A percentile compares a stretch with the other conserved stretches of the same genome.
Conservation (phyloP, 2,888 invertebrate species). For the Xanthorhoe spadicearia region DNA sequence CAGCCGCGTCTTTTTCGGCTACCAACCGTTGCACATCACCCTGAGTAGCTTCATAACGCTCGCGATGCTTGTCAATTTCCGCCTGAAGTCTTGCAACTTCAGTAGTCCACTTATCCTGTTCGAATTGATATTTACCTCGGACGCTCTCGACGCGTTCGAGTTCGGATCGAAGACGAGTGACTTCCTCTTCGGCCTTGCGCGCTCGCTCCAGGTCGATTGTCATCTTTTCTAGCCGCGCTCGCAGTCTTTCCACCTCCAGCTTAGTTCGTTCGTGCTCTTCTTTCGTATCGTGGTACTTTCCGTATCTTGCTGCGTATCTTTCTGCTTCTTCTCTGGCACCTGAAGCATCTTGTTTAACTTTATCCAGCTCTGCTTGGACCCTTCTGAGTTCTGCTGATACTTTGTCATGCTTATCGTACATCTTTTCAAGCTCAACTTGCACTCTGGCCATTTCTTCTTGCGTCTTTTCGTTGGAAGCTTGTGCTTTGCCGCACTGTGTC, state of each 20-base stretch:
- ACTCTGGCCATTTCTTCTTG: constrained; percentile 95
- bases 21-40: constrained; percentile 89
- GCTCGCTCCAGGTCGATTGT: constrained; percentile 91
- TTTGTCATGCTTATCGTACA: constrained; percentile 95
- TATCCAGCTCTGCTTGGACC: constrained; percentile 90
- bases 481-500: constrained; percentile 93
- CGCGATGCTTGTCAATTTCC: constrained; percentile 90
- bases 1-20: constrained; percentile 87
- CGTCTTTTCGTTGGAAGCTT: constrained; percentile 93
- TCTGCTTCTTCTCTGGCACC: constrained; percentile 92
- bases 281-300: constrained; percentile 90
- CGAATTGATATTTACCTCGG: constrained; percentile 85
- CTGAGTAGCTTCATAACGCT: constrained; percentile 90
- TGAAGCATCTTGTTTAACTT: constrained; percentile 88
- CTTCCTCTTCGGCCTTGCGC: constrained; percentile 88
- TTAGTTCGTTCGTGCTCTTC: constrained; percentile 92
- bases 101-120: constrained; percentile 82
- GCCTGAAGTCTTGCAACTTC: constrained; percentile 91
- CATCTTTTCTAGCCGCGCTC: constrained; percentile 92
- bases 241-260: constrained; percentile 91
- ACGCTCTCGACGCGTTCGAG: constrained; percentile 90
- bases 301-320: constrained; percentile 88
- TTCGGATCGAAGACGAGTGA: constrained; percentile 87
- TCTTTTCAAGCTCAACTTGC: constrained; percentile 94
- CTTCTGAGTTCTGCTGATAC: constrained; percentile 92